Evolutionary conservation across 2,888 invertebrate genomes (phyloP), one percentile per base, ranked within the genome.

Genomic region (Operophtera brumata): DNA sequence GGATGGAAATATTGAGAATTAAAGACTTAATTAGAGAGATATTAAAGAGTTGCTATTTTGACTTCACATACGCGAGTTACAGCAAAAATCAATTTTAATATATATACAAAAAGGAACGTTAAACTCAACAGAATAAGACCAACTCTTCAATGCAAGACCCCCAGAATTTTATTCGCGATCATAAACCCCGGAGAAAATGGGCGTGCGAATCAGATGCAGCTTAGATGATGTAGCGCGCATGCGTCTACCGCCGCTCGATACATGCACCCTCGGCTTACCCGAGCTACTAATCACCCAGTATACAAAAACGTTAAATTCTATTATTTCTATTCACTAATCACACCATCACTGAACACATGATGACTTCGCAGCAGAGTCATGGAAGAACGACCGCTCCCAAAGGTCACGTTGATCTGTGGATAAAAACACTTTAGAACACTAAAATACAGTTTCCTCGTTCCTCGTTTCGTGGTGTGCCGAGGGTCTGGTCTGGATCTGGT

Each of bases 161-260:
- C 51, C 64, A 59, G 62, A 61, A 65, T 67, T 70, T 70, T 70
- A 71, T 70, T 71, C 62, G 71, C 69, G 66, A 52, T 49, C 69
- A 67, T 67, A 77, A 73, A 72, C 78, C 83, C 74, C 64, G 65
- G 78, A 78, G 81, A 83, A 86, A 85, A 86, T 84, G 86, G 86
- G 82, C 71, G 80, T 66, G 69, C 68, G 61, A 49, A 55, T 63
- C 57, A 67, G 81, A 83, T 86, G 87, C 84, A 84, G 80, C 77
- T 76, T 77, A 78, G n/a, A n/a, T 80, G 80, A 81, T 79, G 83
- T 75, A 76, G 75, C 75, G 75, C 89, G 89, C 90, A 86, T 88
- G 90, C 90, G 89, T 73, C 67, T 47, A 75, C 56, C 61, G 57
- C 76, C 87, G 89, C 86, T 89, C 89, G 78, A 89, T 90, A 88